Conservation (phyloP, 2,797 vertebrate genomes). For the Microchirus variegatus region DNA sequence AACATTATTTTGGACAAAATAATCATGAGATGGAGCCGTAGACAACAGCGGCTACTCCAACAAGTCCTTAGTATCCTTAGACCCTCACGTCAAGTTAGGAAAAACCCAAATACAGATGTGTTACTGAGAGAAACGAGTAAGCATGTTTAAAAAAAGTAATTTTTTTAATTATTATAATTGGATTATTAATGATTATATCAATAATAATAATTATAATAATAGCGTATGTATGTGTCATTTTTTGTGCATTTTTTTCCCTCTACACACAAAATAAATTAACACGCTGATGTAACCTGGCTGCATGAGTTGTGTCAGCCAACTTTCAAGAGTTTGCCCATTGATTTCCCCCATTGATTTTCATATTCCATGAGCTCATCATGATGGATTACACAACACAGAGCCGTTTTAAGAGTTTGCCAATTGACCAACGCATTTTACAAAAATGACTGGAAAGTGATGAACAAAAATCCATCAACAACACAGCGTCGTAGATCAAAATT, state of each 20-base stretch:
- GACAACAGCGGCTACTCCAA: no score
- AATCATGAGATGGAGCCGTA: no score
- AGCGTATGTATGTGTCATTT: no score
- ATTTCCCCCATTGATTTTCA: conserved; percentile 22
- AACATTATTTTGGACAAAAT: no score
- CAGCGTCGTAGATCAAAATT: background rate
- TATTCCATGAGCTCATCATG: conserved; percentile 20
- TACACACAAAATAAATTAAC: conserved; percentile 9
- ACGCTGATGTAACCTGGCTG: background rate
- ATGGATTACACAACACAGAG: conserved; percentile 8
- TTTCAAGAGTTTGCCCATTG: conserved; percentile 21
- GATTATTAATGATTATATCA: no score
- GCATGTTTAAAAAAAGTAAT: no score
- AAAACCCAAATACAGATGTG: no score
- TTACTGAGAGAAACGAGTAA: no score
- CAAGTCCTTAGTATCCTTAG: no score
- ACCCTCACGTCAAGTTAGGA: no score
- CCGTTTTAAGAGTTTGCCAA: background rate
- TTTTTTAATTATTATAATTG: no score
- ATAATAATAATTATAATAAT: no score
- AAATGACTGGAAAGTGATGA: background rate
- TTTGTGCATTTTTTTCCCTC: background rate
- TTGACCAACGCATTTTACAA: background rate
- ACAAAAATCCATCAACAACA: background rate
- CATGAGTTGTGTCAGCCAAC: conserved; percentile 9